phyloP scores from a whole-genome alignment of 1,140 invertebrate species.

The Sinonovacula constricta region DNA sequence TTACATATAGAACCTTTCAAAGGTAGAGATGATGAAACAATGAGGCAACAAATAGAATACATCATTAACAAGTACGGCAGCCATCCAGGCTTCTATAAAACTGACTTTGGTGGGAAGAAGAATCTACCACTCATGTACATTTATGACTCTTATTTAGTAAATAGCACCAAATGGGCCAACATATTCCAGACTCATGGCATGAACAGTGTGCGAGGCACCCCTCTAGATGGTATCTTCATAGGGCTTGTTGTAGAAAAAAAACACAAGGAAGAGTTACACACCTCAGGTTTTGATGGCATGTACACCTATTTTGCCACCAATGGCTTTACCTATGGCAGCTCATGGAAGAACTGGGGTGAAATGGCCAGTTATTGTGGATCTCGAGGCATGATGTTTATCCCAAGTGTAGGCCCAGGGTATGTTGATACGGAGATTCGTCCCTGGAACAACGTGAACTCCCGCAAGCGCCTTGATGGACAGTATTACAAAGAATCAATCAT shows the following conservation, averaged over 20 bases:
- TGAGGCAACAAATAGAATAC: slow-evolving; percentile 76
- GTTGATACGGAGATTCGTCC: slow-evolving; percentile 79
- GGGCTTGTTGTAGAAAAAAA: slow-evolving; percentile 77
- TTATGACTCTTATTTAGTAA: slow-evolving; percentile 79
- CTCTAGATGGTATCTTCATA: slow-evolving; percentile 79
- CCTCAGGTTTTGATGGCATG: slow-evolving; percentile 80
- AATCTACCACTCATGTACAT: slow-evolving; percentile 79
- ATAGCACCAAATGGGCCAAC: slow-evolving; percentile 72
- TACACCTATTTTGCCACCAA: slow-evolving; percentile 81
- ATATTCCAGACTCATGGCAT: slow-evolving; percentile 70
- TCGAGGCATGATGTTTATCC: slow-evolving; percentile 78
- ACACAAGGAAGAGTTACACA: slow-evolving; percentile 70
- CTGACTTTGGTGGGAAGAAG: slow-evolving; percentile 51
- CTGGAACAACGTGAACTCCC: slow-evolving; percentile 79
- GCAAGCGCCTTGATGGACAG: slow-evolving; percentile 75
- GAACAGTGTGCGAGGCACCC: slow-evolving; percentile 75
- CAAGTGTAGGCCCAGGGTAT: slow-evolving; percentile 80
- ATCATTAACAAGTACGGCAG: slow-evolving; percentile 78
- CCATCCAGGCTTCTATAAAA: slow-evolving; percentile 79
- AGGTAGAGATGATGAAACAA: slow-evolving; percentile 69
- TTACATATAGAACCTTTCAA: slow-evolving; percentile 81
- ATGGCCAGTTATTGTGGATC: slow-evolving; percentile 72
- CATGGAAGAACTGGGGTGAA: slow-evolving; percentile 77
- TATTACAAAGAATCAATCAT: slow-evolving; percentile 78
- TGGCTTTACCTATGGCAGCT: slow-evolving; percentile 79